phyloP scores from a whole-genome alignment of 2,888 invertebrate genomes.

The Acanthococcus lagerstroemiae region DNA sequence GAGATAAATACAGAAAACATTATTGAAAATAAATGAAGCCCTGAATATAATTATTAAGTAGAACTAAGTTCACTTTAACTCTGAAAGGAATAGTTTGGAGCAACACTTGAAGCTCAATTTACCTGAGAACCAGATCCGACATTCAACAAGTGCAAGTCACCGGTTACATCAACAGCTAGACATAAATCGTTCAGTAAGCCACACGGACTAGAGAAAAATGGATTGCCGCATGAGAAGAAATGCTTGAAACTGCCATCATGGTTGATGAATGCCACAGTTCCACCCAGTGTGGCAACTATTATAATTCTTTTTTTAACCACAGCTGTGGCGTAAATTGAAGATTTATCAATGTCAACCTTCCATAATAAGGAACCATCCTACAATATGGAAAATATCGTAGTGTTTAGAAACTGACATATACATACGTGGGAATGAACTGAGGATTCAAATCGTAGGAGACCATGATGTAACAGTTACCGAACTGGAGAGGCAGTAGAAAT shows the following conservation, averaged over 20 bases:
- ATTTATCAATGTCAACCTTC: conserved; percentile 43
- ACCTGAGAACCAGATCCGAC: neutral
- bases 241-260: conserved; percentile 1
- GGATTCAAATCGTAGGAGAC: too few species aligned
- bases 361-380: conserved; percentile 40
- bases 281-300: conserved; percentile 14
- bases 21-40: too few species aligned
- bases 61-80: too few species aligned
- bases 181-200: neutral
- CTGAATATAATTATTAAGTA: too few species aligned
- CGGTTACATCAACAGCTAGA: conserved; percentile 10
- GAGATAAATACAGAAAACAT: neutral
- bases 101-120: neutral
- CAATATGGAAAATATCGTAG: too few species aligned
- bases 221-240: neutral
- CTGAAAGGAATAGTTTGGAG: too few species aligned
- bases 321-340: conserved; percentile 18
- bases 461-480: too few species aligned
- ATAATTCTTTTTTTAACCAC: neutral
- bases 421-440: too few species aligned
- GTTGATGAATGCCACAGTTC: conserved; percentile 5
- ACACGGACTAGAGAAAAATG: conserved; percentile 22
- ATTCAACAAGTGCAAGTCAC: conserved; percentile 39
- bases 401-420: too few species aligned
- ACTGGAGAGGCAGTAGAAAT: conserved; percentile 46